Evolutionary conservation across 2,888 invertebrate species (phyloP).

Genomic region (Cantharis lateralis): DNA sequence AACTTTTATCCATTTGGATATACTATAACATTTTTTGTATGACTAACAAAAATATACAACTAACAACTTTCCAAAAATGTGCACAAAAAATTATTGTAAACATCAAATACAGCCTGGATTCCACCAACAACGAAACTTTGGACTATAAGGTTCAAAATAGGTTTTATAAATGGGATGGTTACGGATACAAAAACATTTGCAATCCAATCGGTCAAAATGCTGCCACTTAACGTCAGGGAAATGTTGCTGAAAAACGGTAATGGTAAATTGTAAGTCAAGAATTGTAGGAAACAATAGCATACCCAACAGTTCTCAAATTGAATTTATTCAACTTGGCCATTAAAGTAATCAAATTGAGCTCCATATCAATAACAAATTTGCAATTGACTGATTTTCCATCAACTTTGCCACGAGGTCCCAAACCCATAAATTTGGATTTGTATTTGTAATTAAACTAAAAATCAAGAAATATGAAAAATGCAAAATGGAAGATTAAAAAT

Average conservation of each 20-base stretch:
- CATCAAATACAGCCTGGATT: neutral
- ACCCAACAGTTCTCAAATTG: neutral
- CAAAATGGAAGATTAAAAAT: neutral
- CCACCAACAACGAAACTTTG: neutral
- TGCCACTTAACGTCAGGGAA: conserved; percentile 58
- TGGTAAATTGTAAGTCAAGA: neutral
- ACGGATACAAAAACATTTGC: conserved; percentile 54
- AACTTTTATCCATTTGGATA: neutral
- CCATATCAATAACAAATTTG: neutral
- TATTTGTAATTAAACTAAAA: conserved; percentile 61
- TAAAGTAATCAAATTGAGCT: neutral
- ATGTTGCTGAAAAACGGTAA: conserved; percentile 51
- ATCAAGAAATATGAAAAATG: neutral
- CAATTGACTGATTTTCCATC: conserved; percentile 42
- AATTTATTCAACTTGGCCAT: neutral
- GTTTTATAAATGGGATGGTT: neutral
- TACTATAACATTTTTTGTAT: neutral
- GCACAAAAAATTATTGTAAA: neutral
- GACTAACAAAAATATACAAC: neutral
- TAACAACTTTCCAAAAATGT: neutral
- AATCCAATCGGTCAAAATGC: conserved; percentile 59
- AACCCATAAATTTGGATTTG: conserved; percentile 58
- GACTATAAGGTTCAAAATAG: neutral
- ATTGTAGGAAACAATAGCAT: neutral
- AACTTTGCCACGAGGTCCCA: conserved; percentile 61